Conservation (phyloP, 2,797 vertebrate genomes). For the Champsocephalus esox region DNA sequence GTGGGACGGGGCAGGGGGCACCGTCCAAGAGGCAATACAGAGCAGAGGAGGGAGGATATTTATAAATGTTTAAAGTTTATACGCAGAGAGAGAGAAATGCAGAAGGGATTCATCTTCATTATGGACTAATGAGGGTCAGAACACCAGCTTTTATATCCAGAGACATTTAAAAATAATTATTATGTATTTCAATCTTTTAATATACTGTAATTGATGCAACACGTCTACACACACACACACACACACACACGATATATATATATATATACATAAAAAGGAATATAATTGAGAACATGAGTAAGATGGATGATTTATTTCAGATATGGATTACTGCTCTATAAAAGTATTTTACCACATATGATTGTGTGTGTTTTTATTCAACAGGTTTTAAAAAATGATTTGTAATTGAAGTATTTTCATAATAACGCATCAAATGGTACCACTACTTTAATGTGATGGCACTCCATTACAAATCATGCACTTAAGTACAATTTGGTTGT, state of each 20-base stretch:
- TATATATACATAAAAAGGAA: slow-evolving; percentile 63
- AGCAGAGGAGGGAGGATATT: slow-evolving; percentile 56
- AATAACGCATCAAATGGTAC: no score
- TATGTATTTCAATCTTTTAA: slow-evolving; percentile 80
- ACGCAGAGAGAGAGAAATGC: slow-evolving; percentile 35
- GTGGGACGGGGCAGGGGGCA: slow-evolving; percentile 38
- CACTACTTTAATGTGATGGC: no score
- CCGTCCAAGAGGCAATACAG: slow-evolving; percentile 47
- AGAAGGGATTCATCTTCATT: slow-evolving; percentile 71
- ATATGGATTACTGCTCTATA: slow-evolving; percentile 86
- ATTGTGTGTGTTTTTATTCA: slow-evolving; percentile 59
- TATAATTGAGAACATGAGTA: slow-evolving; percentile 57
- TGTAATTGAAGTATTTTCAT: no score
- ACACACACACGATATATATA: slow-evolving; percentile 39
- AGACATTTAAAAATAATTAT: slow-evolving; percentile 77
- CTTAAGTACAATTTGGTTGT: no score
- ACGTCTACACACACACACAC: slow-evolving; percentile 30
- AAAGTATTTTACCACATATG: slow-evolving; percentile 87
- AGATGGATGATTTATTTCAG: slow-evolving; percentile 84
- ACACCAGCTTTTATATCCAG: slow-evolving; percentile 88
- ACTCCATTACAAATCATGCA: no score
- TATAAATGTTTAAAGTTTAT: slow-evolving; percentile 61
- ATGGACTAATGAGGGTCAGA: slow-evolving; percentile 86
- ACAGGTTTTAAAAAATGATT: not conserved
- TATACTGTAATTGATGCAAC: slow-evolving; percentile 69